These are phyloP conservation scores for Seriola rivoliana DNA, from an alignment of 2,113 vertebrate genomes.

Conservation along the genomic window DNA sequence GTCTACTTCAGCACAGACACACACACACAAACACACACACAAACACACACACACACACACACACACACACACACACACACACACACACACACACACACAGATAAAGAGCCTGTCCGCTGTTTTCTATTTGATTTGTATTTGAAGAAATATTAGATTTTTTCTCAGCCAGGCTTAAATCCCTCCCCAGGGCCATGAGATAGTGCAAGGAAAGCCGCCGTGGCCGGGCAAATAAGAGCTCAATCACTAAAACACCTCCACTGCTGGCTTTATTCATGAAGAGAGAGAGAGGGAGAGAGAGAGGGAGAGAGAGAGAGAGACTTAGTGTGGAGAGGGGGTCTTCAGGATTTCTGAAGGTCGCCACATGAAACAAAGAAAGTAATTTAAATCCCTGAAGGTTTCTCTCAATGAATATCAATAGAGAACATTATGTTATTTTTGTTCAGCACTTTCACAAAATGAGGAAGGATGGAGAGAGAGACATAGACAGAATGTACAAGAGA, in stretches of 20 bases:
- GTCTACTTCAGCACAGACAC: constrained; percentile 8
- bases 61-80: neutral
- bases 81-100: constrained; percentile 6
- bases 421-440: constrained; percentile 56
- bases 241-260: constrained; percentile 67
- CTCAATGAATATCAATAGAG: constrained; percentile 75
- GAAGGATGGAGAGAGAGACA: neutral
- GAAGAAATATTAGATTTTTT: constrained; percentile 71
- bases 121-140: constrained; percentile 75
- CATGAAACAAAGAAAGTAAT: constrained; percentile 69
- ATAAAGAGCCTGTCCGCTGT: constrained; percentile 58
- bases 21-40: neutral
- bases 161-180: constrained; percentile 66
- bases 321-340: constrained; percentile 31
- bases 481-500: neutral
- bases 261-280: constrained; percentile 64
- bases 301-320: constrained; percentile 26
- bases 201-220: constrained; percentile 48
- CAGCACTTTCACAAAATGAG: constrained; percentile 25
- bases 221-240: constrained; percentile 69
- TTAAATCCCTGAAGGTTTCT: constrained; percentile 61
- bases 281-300: constrained; percentile 29
- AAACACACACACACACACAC: neutral
- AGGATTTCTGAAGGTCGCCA: constrained; percentile 65
- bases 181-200: constrained; percentile 75